Conservation (phyloP, 1,140 invertebrate genomes). For the Eurosta solidaginis region DNA sequence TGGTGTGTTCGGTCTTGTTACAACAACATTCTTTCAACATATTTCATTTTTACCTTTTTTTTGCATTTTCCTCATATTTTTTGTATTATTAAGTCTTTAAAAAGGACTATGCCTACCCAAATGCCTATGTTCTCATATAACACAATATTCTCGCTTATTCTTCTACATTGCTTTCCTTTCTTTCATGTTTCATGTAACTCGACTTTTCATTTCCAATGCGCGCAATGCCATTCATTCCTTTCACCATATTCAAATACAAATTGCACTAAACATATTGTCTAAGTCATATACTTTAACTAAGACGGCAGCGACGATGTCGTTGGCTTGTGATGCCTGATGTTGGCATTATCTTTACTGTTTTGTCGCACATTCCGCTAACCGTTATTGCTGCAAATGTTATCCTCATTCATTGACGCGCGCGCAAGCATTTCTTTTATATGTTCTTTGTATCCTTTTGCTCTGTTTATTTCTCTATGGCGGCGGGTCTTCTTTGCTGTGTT, state of each 20-base stretch:
- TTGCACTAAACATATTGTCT: background rate
- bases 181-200: too few relatives aligned
- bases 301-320: too few relatives aligned
- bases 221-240: too few relatives aligned
- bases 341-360: background rate
- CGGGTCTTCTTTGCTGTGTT: background rate
- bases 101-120: too few relatives aligned
- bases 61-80: too few relatives aligned
- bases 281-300: background rate
- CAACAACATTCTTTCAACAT: too few relatives aligned
- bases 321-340: background rate
- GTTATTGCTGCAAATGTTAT: background rate
- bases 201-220: background rate
- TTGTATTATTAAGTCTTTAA: too few relatives aligned
- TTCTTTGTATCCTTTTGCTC: slow-evolving; percentile 10
- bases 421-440: background rate
- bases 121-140: too few relatives aligned
- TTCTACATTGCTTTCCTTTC: background rate
- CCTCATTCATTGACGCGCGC: background rate
- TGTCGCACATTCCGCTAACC: background rate
- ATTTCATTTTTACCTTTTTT: too few relatives aligned
- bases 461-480: background rate
- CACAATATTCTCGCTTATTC: too few relatives aligned
- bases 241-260: background rate
- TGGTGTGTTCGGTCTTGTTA: too few relatives aligned